Evolutionary conservation across 2,113 vertebrate genomes (phyloP).

Genomic region (Etheostoma cragini): DNA sequence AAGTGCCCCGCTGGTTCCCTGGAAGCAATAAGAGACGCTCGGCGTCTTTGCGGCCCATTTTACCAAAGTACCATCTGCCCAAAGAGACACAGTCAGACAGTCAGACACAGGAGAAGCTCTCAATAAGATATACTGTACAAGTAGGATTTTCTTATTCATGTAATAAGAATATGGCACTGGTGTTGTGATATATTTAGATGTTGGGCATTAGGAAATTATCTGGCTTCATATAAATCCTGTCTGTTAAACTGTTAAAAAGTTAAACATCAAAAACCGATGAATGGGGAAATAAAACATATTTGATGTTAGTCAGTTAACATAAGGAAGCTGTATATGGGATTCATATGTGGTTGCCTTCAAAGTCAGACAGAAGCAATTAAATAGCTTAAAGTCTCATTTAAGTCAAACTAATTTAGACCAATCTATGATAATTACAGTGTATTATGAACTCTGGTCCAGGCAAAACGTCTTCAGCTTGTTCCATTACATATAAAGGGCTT

Average conservation of each 20-base stretch:
- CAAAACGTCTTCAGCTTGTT: neutral
- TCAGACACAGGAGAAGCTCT: conserved; percentile 21
- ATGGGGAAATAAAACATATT: neutral
- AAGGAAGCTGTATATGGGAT: neutral
- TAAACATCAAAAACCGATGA: conserved; percentile 1
- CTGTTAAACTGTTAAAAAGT: neutral
- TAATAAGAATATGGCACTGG: neutral
- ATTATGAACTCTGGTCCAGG: neutral
- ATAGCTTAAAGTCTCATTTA: conserved; percentile 4
- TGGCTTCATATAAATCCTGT: neutral
- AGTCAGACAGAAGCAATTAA: neutral
- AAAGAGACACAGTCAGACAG: conserved; percentile 19
- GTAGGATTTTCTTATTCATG: neutral
- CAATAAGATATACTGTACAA: neutral
- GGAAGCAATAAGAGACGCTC: conserved; percentile 94
- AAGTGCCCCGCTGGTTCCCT: conserved; percentile 96
- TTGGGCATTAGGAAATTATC: neutral
- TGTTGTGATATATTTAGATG: neutral
- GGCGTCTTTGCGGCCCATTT: conserved; percentile 99
- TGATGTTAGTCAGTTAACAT: neutral
- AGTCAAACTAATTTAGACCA: neutral
- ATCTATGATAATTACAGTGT: neutral
- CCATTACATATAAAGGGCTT: neutral
- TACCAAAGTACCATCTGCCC: conserved; percentile 98
- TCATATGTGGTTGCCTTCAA: conserved; percentile 3